A percentile compares a stretch with the other conserved stretches of the same genome.
Evolutionary conservation across 1,140 invertebrate genomes (phyloP).

Genomic region (Eciton burchellii): DNA sequence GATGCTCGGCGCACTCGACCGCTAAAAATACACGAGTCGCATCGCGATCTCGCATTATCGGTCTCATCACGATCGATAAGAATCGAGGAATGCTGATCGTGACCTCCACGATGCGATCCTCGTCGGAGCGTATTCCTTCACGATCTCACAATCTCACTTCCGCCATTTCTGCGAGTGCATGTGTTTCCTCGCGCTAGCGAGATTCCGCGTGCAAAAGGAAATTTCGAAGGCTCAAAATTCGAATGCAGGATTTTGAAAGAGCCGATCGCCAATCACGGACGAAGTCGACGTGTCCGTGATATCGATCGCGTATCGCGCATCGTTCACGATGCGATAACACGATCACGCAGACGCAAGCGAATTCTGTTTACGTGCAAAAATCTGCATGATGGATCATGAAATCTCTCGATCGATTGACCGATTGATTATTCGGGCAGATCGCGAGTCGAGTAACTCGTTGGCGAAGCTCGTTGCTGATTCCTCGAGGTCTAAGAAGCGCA

Average conservation of each 20-base stretch:
- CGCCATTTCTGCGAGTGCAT: neutral
- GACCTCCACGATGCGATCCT: too few species aligned
- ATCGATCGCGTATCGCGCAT: neutral
- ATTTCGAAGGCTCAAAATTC: neutral
- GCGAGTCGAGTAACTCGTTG: too few species aligned
- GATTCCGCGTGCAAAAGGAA: neutral
- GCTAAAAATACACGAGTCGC: neutral
- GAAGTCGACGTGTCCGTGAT: neutral
- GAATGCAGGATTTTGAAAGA: too few species aligned
- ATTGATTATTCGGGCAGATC: too few species aligned
- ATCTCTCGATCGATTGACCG: too few species aligned
- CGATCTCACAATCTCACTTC: neutral
- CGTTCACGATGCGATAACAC: neutral
- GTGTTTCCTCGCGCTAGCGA: neutral
- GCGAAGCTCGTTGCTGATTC: too few species aligned
- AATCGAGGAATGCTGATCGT: neutral
- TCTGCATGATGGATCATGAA: too few species aligned
- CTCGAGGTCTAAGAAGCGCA: neutral
- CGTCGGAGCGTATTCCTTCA: too few species aligned
- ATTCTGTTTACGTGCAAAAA: too few species aligned
- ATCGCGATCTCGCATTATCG: neutral
- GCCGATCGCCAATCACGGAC: too few species aligned
- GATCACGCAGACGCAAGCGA: too few species aligned
- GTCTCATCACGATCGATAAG: neutral
- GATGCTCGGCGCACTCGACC: neutral